phyloP scores from a whole-genome alignment of 2,888 invertebrate genomes.

The Notodonta dromedarius region DNA sequence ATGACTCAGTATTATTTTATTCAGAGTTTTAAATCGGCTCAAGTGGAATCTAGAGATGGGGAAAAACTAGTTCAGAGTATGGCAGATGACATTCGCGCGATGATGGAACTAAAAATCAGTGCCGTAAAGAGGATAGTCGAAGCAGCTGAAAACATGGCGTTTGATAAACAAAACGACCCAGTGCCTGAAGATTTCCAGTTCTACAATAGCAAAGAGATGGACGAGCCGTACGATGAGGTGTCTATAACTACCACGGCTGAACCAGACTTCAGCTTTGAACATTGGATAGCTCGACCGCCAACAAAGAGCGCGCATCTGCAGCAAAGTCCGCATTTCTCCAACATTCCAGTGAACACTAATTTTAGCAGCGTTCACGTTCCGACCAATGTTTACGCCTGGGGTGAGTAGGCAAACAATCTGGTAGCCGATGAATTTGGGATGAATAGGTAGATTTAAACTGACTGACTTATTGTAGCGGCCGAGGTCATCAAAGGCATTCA shows the following conservation, averaged over 20 bases:
- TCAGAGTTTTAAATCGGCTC: constrained; percentile 91
- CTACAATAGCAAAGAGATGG: constrained; percentile 89
- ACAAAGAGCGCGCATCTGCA: constrained; percentile 87
- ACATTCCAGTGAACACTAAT: constrained; percentile 90
- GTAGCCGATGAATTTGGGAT: constrained; percentile 18
- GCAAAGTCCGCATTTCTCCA: constrained; percentile 90
- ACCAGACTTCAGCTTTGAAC: constrained; percentile 78
- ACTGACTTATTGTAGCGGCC: constrained; percentile 82
- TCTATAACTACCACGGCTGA: constrained; percentile 80
- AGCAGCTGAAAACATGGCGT: constrained; percentile 92
- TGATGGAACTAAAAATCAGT: constrained; percentile 95
- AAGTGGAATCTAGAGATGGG: constrained; percentile 90
- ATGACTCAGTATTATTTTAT: constrained; percentile 6
- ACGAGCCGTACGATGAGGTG: constrained; percentile 81
- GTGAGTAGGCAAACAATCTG: constrained; percentile 67
- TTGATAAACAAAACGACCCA: constrained; percentile 80
- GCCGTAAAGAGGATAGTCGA: constrained; percentile 95
- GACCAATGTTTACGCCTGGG: constrained; percentile 96
- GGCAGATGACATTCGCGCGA: constrained; percentile 92
- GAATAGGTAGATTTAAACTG: constrained; percentile 14
- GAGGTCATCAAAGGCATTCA: constrained; percentile 96
- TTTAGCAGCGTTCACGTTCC: constrained; percentile 97
- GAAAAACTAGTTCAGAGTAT: constrained; percentile 91
- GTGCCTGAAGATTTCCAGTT: constrained; percentile 87
- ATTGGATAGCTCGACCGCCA: constrained; percentile 80